Evolutionary conservation across 2,888 invertebrate species (phyloP).

Genomic region (Patella depressa): DNA sequence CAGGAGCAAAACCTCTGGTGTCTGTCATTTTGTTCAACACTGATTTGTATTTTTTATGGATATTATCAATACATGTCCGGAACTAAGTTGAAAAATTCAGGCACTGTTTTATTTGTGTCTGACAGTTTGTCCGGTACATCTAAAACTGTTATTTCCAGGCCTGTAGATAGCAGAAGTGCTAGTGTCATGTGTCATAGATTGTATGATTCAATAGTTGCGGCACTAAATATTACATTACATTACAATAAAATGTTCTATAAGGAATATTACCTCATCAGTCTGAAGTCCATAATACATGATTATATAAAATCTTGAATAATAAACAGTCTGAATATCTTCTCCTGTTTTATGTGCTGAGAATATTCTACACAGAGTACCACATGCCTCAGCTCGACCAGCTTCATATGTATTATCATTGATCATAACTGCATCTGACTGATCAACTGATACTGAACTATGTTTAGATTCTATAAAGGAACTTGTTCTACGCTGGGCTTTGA

Average conservation of each 20-base stretch:
- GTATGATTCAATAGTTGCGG: not conserved
- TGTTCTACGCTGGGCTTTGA: slow-evolving; percentile 53
- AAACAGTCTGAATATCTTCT: slow-evolving; percentile 91
- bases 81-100: no score
- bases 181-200: no score
- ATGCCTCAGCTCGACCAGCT: slow-evolving; percentile 90
- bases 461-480: slow-evolving; percentile 65
- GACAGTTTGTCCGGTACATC: no score
- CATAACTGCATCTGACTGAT: slow-evolving; percentile 45
- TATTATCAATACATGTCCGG: no score
- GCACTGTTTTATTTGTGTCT: no score
- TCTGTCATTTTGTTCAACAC: no score
- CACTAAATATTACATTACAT: slow-evolving; percentile 1
- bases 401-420: slow-evolving; percentile 66
- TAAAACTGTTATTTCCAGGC: no score
- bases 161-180: no score
- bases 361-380: slow-evolving; percentile 94
- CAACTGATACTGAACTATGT: slow-evolving; percentile 58
- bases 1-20: no score
- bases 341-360: slow-evolving; percentile 96
- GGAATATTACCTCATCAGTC: slow-evolving; percentile 71
- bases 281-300: slow-evolving; percentile 89
- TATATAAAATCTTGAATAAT: slow-evolving; percentile 93
- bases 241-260: not conserved
- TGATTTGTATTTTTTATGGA: no score